Evolutionary conservation across 2,113 vertebrate genomes (phyloP), one percentile per base, ranked within the genome.

Genomic region (Hypanus sabinus): DNA sequence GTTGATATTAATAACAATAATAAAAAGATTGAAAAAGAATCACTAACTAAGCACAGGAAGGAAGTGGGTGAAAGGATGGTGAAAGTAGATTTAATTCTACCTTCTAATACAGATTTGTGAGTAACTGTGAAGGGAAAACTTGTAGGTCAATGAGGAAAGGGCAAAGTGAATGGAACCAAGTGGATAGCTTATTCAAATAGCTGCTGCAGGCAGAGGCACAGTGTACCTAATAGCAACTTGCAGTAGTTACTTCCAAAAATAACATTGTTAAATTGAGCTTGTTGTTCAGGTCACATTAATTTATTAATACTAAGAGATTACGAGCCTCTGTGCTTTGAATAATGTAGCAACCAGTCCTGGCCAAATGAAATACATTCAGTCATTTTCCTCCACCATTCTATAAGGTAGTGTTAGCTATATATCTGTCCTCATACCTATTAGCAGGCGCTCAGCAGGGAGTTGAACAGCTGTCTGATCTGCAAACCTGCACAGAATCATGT

Each of bases 401-500:
- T 14, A 73, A 14, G 24, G 93, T 36, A 62, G 11, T 95, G 93
- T 10, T 33, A 95, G 94, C 94, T 95, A 94, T 94, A 75, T 22
- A 38, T 60, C 30, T 94, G 94, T 95, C 94, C 90, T 94, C 96
- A 87, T 97, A 99, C 99, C 99, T 94, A 98, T 97, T 91, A 97
- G 96, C 92, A 97, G 97, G 68, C 98, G 97, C 38, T 98, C 98
- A 18, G 96, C 95, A 36, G 98, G 97, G 90, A 99, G 97, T 96
- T 99, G 98, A 94, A 96, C 96, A 91, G 97, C 99, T 79, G 99
- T 99, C 96, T 99, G 99, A 96, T 99, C 99, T 7, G 99, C 98
- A 95, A 99, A 99, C 94, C 99, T 97, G 96, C 98, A 99, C 38
- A 99, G 97, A 70, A 99, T 96, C 99, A 99, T 99, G 96, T 99